Evolutionary conservation across 2,113 vertebrate genomes (phyloP), one percentile per base, ranked within the genome.

Genomic region (Xyliphius kryptos): DNA sequence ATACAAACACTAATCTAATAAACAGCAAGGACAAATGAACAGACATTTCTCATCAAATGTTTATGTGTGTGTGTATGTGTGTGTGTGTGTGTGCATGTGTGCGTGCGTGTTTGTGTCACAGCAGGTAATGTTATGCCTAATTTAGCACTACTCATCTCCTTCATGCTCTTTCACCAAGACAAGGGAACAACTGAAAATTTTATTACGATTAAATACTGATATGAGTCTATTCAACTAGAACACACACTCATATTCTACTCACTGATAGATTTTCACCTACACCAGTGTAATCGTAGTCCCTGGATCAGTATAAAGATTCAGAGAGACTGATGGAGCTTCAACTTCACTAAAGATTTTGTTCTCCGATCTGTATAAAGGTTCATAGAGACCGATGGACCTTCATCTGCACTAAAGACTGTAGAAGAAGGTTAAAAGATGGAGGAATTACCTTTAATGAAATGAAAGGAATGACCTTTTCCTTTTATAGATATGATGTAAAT

Each of bases 41-140:
- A 21, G 7, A 12, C 51, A 21, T 14, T 63, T 5, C n/a, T 16
- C 1, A 17, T 12, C 21, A 15, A 2, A n/a, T n/a, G n/a, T n/a
- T n/a, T n/a, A n/a, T n/a, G n/a, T n/a, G n/a, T n/a, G n/a, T n/a
- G n/a, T n/a, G 21, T 32, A 6, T 51, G 37, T 46, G 49, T 19
- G 32, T 48, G 52, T 17, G 50, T 17, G 15, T 37, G 41, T 47
- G 51, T 40, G 9, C 21, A 16, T 48, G 43, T 43, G 43, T 22
- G 53, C 15, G 43, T 13, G 56, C 15, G 21, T 15, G 47, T 52
- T 21, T 11, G 37, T 59, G 36, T 38, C 46, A 17, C 62, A 58
- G 63, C 53, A 57, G 63, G 58, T 71, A 19, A 71, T 71, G 57
- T 56, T 38, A 56, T 61, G 69, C 63, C 63, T 61, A 66, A 71